Percentiles rank a stretch among this genome's conserved stretches.
Evolutionary conservation across 2,113 vertebrate species (phyloP).

Genomic region (Leptobrachium leishanense): DNA sequence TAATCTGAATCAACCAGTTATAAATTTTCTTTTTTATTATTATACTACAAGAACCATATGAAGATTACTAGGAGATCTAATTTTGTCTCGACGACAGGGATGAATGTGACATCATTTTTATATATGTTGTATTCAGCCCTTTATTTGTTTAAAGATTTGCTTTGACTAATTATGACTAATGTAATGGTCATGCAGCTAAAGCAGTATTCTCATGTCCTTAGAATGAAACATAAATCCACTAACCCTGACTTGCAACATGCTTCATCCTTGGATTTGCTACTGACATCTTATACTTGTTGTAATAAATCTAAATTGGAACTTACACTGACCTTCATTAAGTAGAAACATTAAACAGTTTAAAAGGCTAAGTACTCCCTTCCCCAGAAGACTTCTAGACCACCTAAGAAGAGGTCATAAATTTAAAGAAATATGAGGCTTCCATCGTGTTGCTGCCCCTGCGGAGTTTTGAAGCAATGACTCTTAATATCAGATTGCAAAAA

Average conservation of each 20-base stretch:
- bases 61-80: no score
- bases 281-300: constrained; percentile 65
- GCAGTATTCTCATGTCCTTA: constrained; percentile 73
- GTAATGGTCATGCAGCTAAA: constrained; percentile 67
- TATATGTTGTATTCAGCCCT: constrained; percentile 55
- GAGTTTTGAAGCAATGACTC: constrained; percentile 66
- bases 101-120: constrained; percentile 57
- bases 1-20: no score
- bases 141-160: constrained; percentile 65
- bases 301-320: constrained; percentile 74
- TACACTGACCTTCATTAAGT: constrained; percentile 69
- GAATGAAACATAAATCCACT: constrained; percentile 64
- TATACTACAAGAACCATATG: no score
- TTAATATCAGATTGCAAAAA: no score
- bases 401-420: constrained; percentile 79
- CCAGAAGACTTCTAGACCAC: constrained; percentile 78
- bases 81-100: constrained; percentile 23
- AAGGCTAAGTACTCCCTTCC: constrained; percentile 62
- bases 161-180: constrained; percentile 66
- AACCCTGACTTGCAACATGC: constrained; percentile 58
- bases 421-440: constrained; percentile 83
- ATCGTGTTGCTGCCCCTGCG: constrained; percentile 79
- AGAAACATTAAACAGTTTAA: constrained; percentile 74
- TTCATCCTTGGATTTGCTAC: constrained; percentile 53
- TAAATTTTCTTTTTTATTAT: no score